phyloP scores from a whole-genome alignment of 2,797 vertebrate species.

The Malurus splendens region DNA sequence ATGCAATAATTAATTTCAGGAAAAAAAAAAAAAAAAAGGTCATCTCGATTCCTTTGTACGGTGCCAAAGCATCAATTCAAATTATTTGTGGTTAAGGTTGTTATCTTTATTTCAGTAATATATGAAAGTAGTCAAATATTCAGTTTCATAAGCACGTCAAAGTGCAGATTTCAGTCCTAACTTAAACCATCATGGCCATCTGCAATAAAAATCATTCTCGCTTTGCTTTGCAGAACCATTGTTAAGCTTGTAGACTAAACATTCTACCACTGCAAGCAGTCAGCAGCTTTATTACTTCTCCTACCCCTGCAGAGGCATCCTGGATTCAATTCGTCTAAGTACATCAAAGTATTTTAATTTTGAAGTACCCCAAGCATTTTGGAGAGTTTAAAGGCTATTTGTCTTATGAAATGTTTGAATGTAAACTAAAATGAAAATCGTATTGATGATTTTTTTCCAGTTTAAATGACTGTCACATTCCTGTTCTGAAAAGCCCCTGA shows the following conservation, averaged over 20 bases:
- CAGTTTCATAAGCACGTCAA: conserved; percentile 43
- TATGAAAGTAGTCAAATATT: conserved; percentile 46
- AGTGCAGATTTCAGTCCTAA: conserved; percentile 38
- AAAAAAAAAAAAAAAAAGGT: background rate
- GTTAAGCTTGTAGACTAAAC: conserved; percentile 74
- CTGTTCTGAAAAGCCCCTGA: conserved; percentile 34
- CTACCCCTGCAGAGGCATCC: conserved; percentile 60
- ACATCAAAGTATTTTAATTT: conserved; percentile 74
- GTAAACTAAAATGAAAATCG: conserved; percentile 63
- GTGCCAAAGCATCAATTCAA: conserved; percentile 38
- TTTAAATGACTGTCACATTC: conserved; percentile 63
- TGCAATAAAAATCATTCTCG: conserved; percentile 65
- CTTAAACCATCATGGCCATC: conserved; percentile 61
- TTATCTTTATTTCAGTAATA: conserved; percentile 54
- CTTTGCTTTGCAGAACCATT: conserved; percentile 54
- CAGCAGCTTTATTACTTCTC: conserved; percentile 71
- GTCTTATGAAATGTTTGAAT: conserved; percentile 63
- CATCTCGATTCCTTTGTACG: conserved; percentile 18
- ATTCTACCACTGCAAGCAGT: conserved; percentile 67
- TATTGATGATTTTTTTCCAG: conserved; percentile 50
- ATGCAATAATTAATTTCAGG: background rate
- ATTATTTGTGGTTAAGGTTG: conserved; percentile 45
- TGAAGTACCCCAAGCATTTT: conserved; percentile 66
- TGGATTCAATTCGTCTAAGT: conserved; percentile 75
- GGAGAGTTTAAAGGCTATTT: conserved; percentile 69